Evolutionary conservation across 2,797 vertebrate genomes (phyloP).

Genomic region (Zonotrichia albicollis): DNA sequence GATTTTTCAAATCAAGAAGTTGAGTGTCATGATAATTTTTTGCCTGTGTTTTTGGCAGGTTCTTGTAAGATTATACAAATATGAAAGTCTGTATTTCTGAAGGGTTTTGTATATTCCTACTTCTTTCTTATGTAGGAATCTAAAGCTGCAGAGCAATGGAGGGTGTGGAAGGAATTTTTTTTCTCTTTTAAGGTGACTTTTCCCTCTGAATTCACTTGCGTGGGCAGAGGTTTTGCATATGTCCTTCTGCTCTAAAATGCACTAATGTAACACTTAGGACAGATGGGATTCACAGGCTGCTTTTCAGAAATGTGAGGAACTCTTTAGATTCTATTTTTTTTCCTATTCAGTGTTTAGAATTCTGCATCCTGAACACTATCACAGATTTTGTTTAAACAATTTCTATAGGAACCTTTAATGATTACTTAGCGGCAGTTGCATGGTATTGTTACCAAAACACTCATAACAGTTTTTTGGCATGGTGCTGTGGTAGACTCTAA

Average conservation of each 20-base stretch:
- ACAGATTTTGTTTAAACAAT: neutral
- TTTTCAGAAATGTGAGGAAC: neutral
- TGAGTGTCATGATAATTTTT: neutral
- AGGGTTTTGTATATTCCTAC: neutral
- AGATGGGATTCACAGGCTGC: neutral
- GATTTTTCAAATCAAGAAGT: neutral
- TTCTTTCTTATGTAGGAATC: neutral
- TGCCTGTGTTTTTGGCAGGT: neutral
- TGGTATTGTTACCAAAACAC: neutral
- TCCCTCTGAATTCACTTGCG: neutral
- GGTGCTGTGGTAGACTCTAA: neutral
- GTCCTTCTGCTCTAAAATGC: neutral
- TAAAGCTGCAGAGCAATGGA: neutral
- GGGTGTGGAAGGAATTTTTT: neutral
- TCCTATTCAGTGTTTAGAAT: neutral
- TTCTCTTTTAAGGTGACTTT: neutral
- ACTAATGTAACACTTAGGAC: neutral
- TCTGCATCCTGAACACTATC: neutral
- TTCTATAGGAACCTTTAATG: neutral
- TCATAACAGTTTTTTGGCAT: neutral
- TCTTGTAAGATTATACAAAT: neutral
- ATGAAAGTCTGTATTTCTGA: neutral
- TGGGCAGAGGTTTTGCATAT: neutral
- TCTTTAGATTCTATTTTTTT: neutral
- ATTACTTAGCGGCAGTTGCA: neutral